Conservation (phyloP, 2,797 vertebrate genomes). For the Danio aesculapii region DNA sequence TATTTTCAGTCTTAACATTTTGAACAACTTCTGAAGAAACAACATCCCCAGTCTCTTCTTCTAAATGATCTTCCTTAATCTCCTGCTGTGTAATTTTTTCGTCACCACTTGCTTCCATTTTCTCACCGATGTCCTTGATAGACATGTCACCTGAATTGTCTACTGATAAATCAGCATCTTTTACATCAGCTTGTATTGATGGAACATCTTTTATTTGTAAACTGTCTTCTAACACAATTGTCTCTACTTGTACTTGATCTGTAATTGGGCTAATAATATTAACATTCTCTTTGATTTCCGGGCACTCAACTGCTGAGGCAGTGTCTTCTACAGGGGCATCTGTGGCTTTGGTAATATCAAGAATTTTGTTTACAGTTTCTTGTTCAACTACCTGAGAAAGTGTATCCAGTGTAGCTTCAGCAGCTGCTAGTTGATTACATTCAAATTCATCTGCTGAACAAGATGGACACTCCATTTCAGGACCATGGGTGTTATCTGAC, state of each 20-base stretch:
- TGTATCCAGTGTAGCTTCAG: constrained; percentile 33
- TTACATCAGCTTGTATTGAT: constrained; percentile 37
- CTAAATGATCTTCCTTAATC: constrained; percentile 56
- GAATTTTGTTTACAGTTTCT: constrained; percentile 45
- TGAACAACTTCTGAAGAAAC: constrained; percentile 76
- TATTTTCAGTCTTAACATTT: constrained; percentile 61
- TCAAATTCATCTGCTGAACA: constrained; percentile 55
- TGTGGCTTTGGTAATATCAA: constrained; percentile 49
- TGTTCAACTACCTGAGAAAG: constrained; percentile 50
- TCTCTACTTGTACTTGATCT: constrained; percentile 49
- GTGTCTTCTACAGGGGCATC: constrained; percentile 49
- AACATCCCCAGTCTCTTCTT: constrained; percentile 65
- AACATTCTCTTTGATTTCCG: constrained; percentile 59
- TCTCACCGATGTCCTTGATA: constrained; percentile 54
- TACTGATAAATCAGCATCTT: constrained; percentile 33
- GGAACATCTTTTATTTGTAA: constrained; percentile 60
- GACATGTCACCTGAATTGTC: constrained; percentile 52
- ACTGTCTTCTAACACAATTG: constrained; percentile 55
- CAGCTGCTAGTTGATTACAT: constrained; percentile 30
- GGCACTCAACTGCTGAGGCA: constrained; percentile 41
- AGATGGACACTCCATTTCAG: constrained; percentile 23
- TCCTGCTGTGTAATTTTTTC: constrained; percentile 35
- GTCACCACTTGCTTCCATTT: constrained; percentile 42
- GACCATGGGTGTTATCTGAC: constrained; percentile 5
- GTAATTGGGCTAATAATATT: constrained; percentile 34